These are phyloP conservation scores for Bufo gargarizans DNA, from an alignment of 2,113 vertebrate genomes.

Conservation along the genomic window DNA sequence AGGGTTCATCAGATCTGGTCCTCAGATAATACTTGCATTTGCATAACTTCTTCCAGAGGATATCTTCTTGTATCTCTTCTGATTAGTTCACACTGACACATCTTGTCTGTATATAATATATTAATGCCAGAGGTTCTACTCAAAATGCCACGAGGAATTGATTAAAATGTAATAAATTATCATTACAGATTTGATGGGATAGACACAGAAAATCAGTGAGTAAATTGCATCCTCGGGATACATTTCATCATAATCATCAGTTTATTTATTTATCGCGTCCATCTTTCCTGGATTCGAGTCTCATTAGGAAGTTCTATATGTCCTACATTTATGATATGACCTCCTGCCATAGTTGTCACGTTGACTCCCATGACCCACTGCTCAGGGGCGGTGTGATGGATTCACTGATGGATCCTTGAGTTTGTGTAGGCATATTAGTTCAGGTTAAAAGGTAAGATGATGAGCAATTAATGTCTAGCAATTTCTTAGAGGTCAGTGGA, in stretches of 20 bases:
- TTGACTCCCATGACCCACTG: neutral
- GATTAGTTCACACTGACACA: neutral
- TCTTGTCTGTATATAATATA: conserved; percentile 1
- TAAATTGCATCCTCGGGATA: neutral
- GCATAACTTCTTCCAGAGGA: neutral
- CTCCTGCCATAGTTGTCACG: neutral
- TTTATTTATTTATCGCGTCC: neutral
- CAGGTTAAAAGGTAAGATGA: conserved; percentile 1
- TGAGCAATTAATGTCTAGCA: neutral
- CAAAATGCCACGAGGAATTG: neutral
- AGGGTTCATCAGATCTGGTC: neutral
- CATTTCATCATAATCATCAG: neutral
- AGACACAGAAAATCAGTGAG: neutral
- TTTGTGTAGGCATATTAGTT: neutral
- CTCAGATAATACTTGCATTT: neutral
- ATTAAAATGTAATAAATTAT: conserved; percentile 8
- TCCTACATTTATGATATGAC: neutral
- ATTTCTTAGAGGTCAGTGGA: neutral
- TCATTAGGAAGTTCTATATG: neutral
- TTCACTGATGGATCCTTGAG: neutral
- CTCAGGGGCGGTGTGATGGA: neutral
- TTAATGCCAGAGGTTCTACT: neutral
- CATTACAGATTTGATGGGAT: neutral
- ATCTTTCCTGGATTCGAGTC: neutral
- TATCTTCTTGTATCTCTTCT: neutral